These are phyloP conservation scores for Ctenopoma kingsleyae DNA, from an alignment of 2,797 vertebrate species.

Conservation along the genomic window DNA sequence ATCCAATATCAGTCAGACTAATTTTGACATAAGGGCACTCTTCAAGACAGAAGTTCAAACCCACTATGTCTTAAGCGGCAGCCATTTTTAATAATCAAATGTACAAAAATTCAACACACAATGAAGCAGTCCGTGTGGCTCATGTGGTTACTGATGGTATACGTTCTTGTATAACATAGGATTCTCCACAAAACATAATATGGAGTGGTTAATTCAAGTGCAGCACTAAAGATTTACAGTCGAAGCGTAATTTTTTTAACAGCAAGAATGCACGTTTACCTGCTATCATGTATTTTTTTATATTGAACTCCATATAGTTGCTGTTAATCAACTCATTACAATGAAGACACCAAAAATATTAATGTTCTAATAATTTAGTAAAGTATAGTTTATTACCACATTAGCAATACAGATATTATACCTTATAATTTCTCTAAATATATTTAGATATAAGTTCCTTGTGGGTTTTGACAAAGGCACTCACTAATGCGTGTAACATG, in stretches of 20 bases:
- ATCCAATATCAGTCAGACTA: too few relatives aligned
- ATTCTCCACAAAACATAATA: neutral
- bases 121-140: neutral
- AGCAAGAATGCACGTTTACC: neutral
- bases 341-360: conserved; percentile 20
- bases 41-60: too few relatives aligned
- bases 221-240: neutral
- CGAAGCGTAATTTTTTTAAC: neutral
- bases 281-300: neutral
- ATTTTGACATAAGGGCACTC: too few relatives aligned
- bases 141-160: neutral
- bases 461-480: conserved; percentile 79
- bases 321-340: neutral
- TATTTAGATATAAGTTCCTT: conserved; percentile 64
- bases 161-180: neutral
- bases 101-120: neutral
- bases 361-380: conserved; percentile 12
- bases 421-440: conserved; percentile 54
- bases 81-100: neutral
- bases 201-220: neutral
- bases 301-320: neutral
- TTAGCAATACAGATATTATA: conserved; percentile 57
- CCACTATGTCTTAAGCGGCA: neutral
- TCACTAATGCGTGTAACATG: conserved; percentile 66
- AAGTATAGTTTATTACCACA: conserved; percentile 71